These are phyloP conservation scores for Tyria jacobaeae DNA, from an alignment of 2,888 invertebrate genomes.

Conservation along the genomic window DNA sequence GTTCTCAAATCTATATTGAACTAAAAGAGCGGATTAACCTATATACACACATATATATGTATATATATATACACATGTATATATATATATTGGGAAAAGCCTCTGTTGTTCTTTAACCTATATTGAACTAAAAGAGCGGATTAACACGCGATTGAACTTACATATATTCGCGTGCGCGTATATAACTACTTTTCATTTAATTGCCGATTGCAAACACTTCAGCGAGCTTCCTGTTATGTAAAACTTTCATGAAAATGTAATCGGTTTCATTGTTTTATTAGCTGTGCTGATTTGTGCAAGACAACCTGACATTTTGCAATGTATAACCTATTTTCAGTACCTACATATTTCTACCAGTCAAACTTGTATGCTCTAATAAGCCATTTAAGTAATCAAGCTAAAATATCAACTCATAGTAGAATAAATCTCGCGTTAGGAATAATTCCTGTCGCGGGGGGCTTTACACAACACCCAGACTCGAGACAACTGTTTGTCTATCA, in stretches of 20 bases:
- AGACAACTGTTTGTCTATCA: too few species aligned
- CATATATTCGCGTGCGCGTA: constrained; percentile 35
- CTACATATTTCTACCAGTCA: neutral
- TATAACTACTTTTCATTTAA: constrained; percentile 56
- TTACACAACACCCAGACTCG: too few species aligned
- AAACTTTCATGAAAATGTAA: constrained; percentile 44
- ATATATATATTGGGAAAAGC: too few species aligned
- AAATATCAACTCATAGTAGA: too few species aligned
- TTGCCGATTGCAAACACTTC: constrained; percentile 40
- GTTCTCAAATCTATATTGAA: neutral
- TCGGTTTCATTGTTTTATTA: constrained; percentile 16
- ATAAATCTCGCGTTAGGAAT: too few species aligned
- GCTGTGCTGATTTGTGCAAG: neutral
- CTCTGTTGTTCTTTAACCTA: neutral
- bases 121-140: neutral
- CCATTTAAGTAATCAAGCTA: too few species aligned
- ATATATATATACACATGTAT: too few species aligned
- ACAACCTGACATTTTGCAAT: neutral
- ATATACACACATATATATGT: too few species aligned
- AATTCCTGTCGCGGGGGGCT: too few species aligned
- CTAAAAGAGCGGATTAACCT: constrained; percentile 4
- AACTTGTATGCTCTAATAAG: neutral
- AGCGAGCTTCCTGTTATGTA: constrained; percentile 52
- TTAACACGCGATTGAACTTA: constrained; percentile 24
- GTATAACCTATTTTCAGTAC: neutral